phyloP scores from a whole-genome alignment of 2,888 invertebrate genomes.

The Nasonovia ribisnigri region DNA sequence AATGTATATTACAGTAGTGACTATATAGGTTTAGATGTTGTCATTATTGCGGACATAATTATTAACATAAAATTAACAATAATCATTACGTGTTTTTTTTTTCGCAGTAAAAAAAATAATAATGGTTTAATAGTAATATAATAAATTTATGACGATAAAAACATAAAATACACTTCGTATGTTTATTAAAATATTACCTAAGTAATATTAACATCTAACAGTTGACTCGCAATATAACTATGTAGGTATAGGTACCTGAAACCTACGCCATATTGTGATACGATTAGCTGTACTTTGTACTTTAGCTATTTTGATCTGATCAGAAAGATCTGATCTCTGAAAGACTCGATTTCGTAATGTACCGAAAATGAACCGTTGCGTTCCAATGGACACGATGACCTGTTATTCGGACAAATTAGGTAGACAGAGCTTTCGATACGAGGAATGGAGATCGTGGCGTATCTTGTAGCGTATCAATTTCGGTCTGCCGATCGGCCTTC shows the following conservation, averaged over 20 bases:
- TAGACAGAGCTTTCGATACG: background rate
- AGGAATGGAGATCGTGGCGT: background rate
- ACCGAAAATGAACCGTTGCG: background rate
- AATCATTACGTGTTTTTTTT: background rate
- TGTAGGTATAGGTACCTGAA: background rate
- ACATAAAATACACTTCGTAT: background rate
- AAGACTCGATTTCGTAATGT: background rate
- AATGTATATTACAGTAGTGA: background rate
- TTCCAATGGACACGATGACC: background rate
- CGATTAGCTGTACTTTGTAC: background rate
- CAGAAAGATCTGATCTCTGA: background rate
- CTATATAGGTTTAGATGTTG: background rate
- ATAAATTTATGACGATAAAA: background rate
- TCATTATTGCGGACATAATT: background rate
- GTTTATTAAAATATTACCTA: background rate
- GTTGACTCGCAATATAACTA: background rate
- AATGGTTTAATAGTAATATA: background rate
- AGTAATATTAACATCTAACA: background rate
- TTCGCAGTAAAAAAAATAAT: background rate
- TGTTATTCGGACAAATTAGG: slow-evolving; percentile 32
- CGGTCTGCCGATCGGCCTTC: too few relatives aligned
- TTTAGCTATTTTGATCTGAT: background rate
- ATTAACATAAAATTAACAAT: background rate
- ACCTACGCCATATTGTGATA: background rate
- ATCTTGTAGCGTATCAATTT: background rate